Percentiles rank a stretch among this genome's conserved stretches.
These are phyloP conservation scores for Pithys albifrons DNA, from an alignment of 2,113 vertebrate species.

Conservation along the genomic window DNA sequence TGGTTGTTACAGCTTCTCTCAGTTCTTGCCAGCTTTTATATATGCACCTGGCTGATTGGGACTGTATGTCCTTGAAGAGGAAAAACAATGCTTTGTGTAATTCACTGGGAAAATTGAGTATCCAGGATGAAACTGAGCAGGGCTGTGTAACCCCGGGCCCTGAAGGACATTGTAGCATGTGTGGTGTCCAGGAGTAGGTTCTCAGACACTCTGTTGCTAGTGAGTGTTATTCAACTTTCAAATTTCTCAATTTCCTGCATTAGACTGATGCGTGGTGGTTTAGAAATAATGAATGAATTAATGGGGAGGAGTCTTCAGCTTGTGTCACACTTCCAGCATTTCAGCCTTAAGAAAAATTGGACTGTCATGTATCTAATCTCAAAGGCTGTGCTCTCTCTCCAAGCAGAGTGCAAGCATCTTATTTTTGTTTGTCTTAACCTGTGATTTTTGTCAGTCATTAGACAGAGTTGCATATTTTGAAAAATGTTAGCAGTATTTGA, in stretches of 20 bases:
- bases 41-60: background rate
- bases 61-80: background rate
- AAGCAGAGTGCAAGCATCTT: background rate
- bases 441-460: background rate
- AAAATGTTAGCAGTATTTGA: background rate
- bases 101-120: background rate
- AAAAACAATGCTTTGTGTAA: constrained; percentile 7
- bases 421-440: background rate
- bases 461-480: background rate
- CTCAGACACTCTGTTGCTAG: background rate
- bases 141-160: background rate
- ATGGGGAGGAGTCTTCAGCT: background rate
- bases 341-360: background rate
- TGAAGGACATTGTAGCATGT: rapidly evolving
- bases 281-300: background rate
- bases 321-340: background rate
- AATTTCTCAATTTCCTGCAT: background rate
- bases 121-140: background rate
- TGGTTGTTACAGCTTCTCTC: background rate
- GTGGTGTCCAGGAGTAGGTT: background rate
- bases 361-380: background rate
- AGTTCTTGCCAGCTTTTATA: background rate
- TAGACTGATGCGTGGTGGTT: background rate
- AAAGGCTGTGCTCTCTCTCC: background rate
- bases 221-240: background rate